A percentile compares a stretch with the other conserved stretches of the same genome.
Conservation (phyloP, 1,140 invertebrate species). For the Drosophila micromelanica region DNA sequence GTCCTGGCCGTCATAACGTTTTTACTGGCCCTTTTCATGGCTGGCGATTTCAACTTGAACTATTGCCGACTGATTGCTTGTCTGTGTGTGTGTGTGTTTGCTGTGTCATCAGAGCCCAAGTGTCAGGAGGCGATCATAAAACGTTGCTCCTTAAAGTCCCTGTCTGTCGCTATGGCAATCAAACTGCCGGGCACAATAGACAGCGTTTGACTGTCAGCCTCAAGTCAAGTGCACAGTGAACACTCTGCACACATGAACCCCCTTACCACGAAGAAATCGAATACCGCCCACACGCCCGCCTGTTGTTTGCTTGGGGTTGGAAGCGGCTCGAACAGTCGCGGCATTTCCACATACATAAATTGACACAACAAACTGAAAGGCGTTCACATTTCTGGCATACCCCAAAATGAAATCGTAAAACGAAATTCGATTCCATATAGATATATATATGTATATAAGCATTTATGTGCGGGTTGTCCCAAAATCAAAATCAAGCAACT, state of each 20-base stretch:
- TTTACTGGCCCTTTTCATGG: slow-evolving; percentile 67
- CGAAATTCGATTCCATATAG: slow-evolving; percentile 61
- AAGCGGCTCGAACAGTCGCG: slow-evolving; percentile 40
- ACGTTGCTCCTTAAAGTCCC: slow-evolving; percentile 29
- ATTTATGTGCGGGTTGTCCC: slow-evolving; percentile 1
- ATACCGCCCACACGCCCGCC: no score
- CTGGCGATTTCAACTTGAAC: slow-evolving; percentile 42
- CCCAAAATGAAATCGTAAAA: slow-evolving; percentile 65
- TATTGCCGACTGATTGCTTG: slow-evolving; percentile 53
- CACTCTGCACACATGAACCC: slow-evolving; percentile 14
- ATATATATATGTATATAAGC: neutral
- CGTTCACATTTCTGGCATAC: slow-evolving; percentile 48
- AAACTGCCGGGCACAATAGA: slow-evolving; percentile 44
- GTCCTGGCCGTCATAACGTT: slow-evolving; percentile 67
- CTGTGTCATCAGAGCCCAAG: slow-evolving; percentile 33
- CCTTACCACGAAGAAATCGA: neutral
- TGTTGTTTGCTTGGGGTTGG: slow-evolving; percentile 29
- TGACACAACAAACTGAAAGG: slow-evolving; percentile 60
- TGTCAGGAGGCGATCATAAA: slow-evolving; percentile 40
- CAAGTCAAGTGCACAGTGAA: slow-evolving; percentile 44
- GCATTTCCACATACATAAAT: slow-evolving; percentile 60
- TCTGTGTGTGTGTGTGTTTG: slow-evolving; percentile 13
- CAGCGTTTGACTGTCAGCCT: slow-evolving; percentile 39
- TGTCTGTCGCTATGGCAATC: slow-evolving; percentile 44
- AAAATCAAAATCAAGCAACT: slow-evolving; percentile 32